Percentiles rank a stretch among this genome's conserved stretches.
phyloP scores from a whole-genome alignment of 1,140 invertebrate species.

The Lasioglossum albipes region DNA sequence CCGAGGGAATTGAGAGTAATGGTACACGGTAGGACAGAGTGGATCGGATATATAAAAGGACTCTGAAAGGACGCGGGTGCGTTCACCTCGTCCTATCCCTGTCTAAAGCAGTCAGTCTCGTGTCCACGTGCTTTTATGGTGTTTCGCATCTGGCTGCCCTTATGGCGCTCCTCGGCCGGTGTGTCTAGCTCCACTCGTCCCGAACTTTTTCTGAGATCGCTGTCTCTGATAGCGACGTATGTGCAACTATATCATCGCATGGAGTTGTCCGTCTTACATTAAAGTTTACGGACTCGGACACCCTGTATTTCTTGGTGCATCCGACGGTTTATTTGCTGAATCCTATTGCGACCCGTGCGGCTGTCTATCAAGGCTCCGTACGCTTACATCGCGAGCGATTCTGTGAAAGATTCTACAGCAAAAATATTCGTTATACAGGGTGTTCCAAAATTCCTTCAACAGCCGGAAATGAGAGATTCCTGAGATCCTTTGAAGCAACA shows the following conservation, averaged over 20 bases:
- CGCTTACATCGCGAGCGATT: no score
- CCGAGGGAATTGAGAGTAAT: conserved; percentile 46
- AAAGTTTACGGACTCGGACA: background rate
- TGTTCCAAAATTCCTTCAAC: no score
- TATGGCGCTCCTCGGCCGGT: conserved; percentile 5
- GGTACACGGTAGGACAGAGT: conserved; percentile 21
- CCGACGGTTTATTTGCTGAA: background rate
- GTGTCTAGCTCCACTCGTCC: background rate
- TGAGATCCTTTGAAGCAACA: no score
- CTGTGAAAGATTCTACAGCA: no score
- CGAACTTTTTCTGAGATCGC: background rate
- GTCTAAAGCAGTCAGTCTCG: conserved; percentile 19
- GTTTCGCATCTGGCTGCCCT: conserved; percentile 28
- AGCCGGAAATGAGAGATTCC: no score
- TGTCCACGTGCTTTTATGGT: conserved; percentile 32
- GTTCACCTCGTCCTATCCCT: conserved; percentile 37
- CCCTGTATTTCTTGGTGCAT: background rate
- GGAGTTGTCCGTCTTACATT: no score
- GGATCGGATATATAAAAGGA: conserved; percentile 42
- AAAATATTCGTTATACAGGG: no score
- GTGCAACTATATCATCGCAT: background rate
- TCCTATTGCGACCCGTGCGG: background rate
- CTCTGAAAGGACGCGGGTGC: conserved; percentile 43
- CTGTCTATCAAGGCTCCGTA: no score
- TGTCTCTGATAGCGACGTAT: background rate